Conservation (phyloP, 23 tunicate species). For the Clavelina lepadiformis region DNA sequence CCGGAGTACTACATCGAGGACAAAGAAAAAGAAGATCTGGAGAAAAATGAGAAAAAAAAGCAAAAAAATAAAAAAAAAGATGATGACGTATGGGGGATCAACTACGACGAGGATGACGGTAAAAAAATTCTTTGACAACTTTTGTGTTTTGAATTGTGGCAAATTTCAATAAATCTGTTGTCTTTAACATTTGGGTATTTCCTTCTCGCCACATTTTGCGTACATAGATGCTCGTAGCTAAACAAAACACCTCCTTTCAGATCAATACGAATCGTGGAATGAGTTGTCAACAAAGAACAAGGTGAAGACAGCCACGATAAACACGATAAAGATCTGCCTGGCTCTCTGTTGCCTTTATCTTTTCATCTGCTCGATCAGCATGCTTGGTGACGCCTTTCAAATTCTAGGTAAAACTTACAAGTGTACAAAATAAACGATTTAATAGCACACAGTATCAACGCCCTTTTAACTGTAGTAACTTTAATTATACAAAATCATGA, state of each 20-base stretch:
- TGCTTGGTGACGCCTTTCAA: slow-evolving; percentile 71
- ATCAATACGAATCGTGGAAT: slow-evolving; percentile 13
- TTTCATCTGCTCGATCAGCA: slow-evolving; percentile 64
- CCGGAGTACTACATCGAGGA: too few relatives aligned
- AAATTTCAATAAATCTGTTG: too few relatives aligned
- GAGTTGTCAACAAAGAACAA: slow-evolving; percentile 20
- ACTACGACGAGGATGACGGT: slow-evolving; percentile 16
- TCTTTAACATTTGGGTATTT: too few relatives aligned
- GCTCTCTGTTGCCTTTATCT: slow-evolving; percentile 48
- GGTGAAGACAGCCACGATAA: slow-evolving; percentile 11
- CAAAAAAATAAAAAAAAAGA: background rate
- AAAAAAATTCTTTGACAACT: slow-evolving; percentile 1
- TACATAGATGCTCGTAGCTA: background rate
- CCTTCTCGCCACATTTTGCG: too few relatives aligned
- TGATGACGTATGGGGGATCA: slow-evolving; percentile 47
- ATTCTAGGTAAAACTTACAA: slow-evolving; percentile 69
- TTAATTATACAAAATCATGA: too few relatives aligned
- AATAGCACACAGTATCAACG: too few relatives aligned
- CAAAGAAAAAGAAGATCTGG: too few relatives aligned
- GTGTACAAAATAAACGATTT: too few relatives aligned
- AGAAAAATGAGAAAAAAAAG: too few relatives aligned
- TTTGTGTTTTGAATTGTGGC: too few relatives aligned
- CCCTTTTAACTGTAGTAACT: too few relatives aligned
- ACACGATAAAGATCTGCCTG: slow-evolving; percentile 5
- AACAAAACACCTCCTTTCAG: slow-evolving; percentile 10